Percentiles rank a stretch among this genome's conserved stretches.
Conservation (phyloP, 2,797 vertebrate genomes). For the Morelia viridis region DNA sequence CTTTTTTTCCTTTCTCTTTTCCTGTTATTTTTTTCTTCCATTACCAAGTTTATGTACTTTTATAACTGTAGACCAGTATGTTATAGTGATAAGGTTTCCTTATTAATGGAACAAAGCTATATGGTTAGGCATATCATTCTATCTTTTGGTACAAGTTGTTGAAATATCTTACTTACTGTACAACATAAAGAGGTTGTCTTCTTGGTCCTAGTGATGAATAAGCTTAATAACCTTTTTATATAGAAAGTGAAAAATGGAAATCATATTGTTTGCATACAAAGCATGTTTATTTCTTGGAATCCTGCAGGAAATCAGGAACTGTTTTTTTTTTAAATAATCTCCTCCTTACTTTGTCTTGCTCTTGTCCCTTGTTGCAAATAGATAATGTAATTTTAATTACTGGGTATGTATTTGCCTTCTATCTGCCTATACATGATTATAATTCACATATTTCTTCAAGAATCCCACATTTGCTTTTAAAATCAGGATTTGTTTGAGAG, state of each 20-base stretch:
- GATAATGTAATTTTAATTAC: slow-evolving; percentile 6
- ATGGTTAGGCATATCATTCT: background rate
- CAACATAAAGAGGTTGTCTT: background rate
- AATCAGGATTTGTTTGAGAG: background rate
- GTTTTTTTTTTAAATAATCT: slow-evolving; percentile 3
- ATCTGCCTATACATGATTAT: background rate
- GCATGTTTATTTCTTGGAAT: slow-evolving; percentile 41
- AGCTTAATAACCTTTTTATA: background rate
- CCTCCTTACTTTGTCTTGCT: slow-evolving; percentile 34
- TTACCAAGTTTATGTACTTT: slow-evolving; percentile 6
- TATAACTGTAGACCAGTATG: background rate
- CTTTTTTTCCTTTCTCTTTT: background rate
- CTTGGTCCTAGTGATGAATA: background rate
- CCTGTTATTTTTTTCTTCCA: slow-evolving; percentile 1
- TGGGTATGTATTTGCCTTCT: background rate
- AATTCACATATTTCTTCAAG: background rate
- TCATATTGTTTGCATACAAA: background rate
- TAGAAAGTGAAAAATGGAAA: background rate
- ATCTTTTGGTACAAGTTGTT: background rate
- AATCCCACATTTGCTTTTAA: background rate
- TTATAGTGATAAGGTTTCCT: background rate
- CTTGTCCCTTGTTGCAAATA: slow-evolving; percentile 27
- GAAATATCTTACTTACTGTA: background rate
- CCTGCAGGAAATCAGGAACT: slow-evolving; percentile 33
- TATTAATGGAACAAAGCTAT: background rate